These are phyloP conservation scores for Pherbina coryleti DNA, from an alignment of 2,888 invertebrate species.

Conservation along the genomic window DNA sequence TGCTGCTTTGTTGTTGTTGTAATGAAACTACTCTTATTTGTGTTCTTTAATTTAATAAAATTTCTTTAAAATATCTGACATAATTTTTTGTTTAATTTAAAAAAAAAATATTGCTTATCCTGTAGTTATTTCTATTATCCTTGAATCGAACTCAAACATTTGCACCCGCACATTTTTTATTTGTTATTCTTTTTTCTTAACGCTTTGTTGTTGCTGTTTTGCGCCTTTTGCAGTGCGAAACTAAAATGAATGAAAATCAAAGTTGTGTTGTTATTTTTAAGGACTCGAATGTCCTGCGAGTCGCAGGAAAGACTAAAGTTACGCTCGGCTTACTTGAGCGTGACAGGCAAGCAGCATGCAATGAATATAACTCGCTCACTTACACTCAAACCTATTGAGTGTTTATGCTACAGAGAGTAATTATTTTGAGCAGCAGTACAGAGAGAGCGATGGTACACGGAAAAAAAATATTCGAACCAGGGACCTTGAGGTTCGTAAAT, in stretches of 20 bases:
- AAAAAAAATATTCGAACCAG: too few relatives aligned
- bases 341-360: too few relatives aligned
- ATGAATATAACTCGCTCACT: too few relatives aligned
- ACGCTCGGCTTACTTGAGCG: neutral
- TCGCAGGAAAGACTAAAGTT: constrained; percentile 31
- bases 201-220: constrained; percentile 26
- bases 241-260: constrained; percentile 28
- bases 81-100: neutral
- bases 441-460: neutral
- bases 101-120: neutral
- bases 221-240: constrained; percentile 36
- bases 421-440: neutral
- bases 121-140: constrained; percentile 8
- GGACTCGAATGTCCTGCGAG: constrained; percentile 34
- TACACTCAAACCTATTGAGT: too few relatives aligned
- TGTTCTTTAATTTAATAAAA: neutral
- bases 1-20: neutral
- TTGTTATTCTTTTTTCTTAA: neutral
- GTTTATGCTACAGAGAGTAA: too few relatives aligned
- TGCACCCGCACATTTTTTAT: neutral
- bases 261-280: constrained; percentile 22
- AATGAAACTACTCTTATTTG: neutral
- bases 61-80: neutral
- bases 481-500: too few relatives aligned
- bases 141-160: constrained; percentile 10